Percentiles rank a stretch among this genome's conserved stretches.
phyloP scores from a whole-genome alignment of 2,113 vertebrate species.

The Nannospalax galili region DNA sequence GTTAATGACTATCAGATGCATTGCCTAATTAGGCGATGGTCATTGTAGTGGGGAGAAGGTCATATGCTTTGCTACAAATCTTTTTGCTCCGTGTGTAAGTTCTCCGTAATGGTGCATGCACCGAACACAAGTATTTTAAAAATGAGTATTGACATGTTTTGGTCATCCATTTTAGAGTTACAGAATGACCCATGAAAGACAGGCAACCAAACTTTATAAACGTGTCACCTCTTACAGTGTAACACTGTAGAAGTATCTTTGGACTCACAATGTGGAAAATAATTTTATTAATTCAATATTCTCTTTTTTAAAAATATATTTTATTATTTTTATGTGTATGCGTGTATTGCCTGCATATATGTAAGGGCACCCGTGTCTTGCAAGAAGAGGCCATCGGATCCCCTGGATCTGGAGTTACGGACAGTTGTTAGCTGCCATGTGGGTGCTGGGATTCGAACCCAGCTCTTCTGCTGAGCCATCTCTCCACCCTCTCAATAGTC shows the following conservation, averaged over 20 bases:
- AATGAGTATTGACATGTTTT: constrained; percentile 79
- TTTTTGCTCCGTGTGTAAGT: constrained; percentile 86
- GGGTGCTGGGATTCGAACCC: too few relatives aligned
- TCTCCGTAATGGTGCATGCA: constrained; percentile 74
- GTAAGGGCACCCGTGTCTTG: too few relatives aligned
- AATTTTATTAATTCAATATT: constrained; percentile 56
- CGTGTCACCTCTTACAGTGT: background rate
- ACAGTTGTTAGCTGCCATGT: too few relatives aligned
- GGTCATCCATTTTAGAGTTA: constrained; percentile 74
- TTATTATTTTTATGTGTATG: too few relatives aligned
- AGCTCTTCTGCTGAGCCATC: too few relatives aligned
- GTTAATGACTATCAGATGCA: constrained; percentile 98
- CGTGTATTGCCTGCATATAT: too few relatives aligned
- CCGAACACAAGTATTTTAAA: constrained; percentile 80
- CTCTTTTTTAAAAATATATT: too few relatives aligned
- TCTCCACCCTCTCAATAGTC: too few relatives aligned
- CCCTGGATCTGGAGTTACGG: too few relatives aligned
- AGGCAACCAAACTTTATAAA: constrained; percentile 68
- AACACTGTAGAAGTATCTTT: background rate
- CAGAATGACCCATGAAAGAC: constrained; percentile 30
- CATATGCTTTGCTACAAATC: constrained; percentile 91
- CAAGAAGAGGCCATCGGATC: too few relatives aligned
- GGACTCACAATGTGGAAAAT: background rate
- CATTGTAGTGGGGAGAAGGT: constrained; percentile 92
- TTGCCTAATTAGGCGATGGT: constrained; percentile 95